Evolutionary conservation across 2,113 vertebrate genomes (phyloP), one percentile per base, ranked within the genome.

Genomic region (Oriolus oriolus): DNA sequence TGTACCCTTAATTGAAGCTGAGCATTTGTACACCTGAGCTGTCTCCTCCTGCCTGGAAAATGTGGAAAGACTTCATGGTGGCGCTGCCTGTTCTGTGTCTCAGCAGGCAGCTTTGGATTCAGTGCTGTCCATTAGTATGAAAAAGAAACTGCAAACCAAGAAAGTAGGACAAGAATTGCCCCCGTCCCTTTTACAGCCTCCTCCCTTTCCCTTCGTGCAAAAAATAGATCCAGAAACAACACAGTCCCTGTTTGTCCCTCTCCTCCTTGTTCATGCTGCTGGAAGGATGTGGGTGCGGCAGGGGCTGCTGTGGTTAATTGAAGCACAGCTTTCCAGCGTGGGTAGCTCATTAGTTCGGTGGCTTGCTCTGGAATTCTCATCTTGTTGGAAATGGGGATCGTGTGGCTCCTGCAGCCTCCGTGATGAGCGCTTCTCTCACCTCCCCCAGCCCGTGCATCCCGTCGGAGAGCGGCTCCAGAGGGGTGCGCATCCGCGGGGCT

Each of bases 351-450:
- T 97, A 97, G 91, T 30, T 69, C 2, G 16, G 53, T 49, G 57
- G 64, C 83, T 95, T 78, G 90, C 65, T 87, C 90, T 73, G 96
- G 90, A 95, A 95, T 95, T 95, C 90, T 96, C 87, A 90, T 96
- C 93, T 95, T 23, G 33, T 52, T 4, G 6, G 89, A 95, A 89
- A 89, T 23, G 42, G 81, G 89, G 52, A 95, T 95, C 41, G 57
- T 96, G 95, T 84, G 81, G 90, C 91, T 93, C 37, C 94, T 56
- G 91, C 94, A 92, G 83, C 45, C 84, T 63, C 84, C 0, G 14
- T 95, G 94, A 96, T 96, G 91, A 97, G 59, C 3, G 13, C 44
- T 60, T 31, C 26, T 6, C 61, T 52, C 14, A 1, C 23, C 20
- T 39, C 27, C 33, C 17, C n/a, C 37, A 21, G 52, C 37, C 86